Evolutionary conservation across 2,113 vertebrate species (phyloP).

Genomic region (Porphyrio hochstetteri): DNA sequence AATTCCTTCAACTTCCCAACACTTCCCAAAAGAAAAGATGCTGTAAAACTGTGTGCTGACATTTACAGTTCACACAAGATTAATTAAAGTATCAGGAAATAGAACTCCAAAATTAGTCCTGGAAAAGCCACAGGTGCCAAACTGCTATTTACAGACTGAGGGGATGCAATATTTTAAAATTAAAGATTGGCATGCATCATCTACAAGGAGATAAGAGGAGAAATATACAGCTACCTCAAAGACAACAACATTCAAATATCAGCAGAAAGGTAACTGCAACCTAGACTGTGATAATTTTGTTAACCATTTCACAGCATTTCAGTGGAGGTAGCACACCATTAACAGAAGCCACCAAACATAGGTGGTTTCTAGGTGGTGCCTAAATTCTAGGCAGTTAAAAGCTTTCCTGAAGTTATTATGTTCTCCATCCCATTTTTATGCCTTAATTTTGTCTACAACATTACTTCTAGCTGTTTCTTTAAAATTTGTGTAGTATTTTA

Average conservation of each 20-base stretch:
- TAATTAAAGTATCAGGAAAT: slow-evolving; percentile 43
- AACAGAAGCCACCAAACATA: background rate
- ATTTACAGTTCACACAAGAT: slow-evolving; percentile 3
- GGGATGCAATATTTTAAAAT: slow-evolving; percentile 13
- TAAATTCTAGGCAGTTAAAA: background rate
- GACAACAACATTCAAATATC: background rate
- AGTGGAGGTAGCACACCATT: background rate
- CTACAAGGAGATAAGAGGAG: background rate
- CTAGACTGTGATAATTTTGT: background rate
- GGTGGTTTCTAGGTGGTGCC: too few species aligned
- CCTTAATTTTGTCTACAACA: background rate
- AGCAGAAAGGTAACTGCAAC: background rate
- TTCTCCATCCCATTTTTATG: background rate
- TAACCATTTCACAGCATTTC: background rate
- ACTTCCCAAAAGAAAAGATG: background rate
- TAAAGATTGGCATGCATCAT: background rate
- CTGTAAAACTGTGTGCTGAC: slow-evolving; percentile 8
- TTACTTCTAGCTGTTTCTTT: background rate
- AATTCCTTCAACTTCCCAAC: slow-evolving; percentile 6
- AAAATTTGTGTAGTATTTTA: background rate
- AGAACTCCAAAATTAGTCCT: slow-evolving; percentile 31
- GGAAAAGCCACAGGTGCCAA: slow-evolving; percentile 23
- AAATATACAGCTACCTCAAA: background rate
- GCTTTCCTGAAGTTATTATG: background rate
- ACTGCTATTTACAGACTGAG: slow-evolving; percentile 5